Conservation (phyloP, 2,797 vertebrate genomes). For the Halcyon chelicuti region DNA sequence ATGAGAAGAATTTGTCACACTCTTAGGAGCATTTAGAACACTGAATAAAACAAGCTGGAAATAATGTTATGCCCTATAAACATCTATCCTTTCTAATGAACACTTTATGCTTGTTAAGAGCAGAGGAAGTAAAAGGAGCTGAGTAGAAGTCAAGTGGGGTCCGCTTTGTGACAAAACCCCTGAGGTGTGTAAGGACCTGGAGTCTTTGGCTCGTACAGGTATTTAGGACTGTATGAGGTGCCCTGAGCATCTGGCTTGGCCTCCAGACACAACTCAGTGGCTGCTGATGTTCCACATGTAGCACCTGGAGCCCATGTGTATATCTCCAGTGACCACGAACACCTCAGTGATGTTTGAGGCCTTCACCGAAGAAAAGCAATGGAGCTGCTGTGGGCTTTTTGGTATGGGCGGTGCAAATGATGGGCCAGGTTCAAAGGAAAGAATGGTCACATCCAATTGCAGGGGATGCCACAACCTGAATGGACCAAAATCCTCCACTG, state of each 20-base stretch:
- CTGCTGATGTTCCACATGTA: not conserved
- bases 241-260: not conserved
- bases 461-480: not conserved
- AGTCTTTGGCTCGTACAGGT: not conserved
- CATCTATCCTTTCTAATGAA: not conserved
- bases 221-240: not conserved
- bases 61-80: not conserved
- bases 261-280: not conserved
- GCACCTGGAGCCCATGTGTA: not conserved
- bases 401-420: not conserved
- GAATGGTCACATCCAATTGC: not conserved
- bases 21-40: not conserved
- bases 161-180: not conserved
- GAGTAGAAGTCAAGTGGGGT: fast-evolving
- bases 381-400: not conserved
- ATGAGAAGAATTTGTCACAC: not conserved
- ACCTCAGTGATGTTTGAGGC: not conserved
- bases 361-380: not conserved
- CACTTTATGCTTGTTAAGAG: not conserved
- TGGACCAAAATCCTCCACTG: not conserved
- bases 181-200: not conserved
- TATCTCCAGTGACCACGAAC: not conserved
- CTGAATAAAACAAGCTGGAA: not conserved
- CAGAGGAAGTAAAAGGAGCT: not conserved
- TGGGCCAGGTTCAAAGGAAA: not conserved